Conservation (phyloP, 2,797 vertebrate species). For the Bradypodion ventrale region DNA sequence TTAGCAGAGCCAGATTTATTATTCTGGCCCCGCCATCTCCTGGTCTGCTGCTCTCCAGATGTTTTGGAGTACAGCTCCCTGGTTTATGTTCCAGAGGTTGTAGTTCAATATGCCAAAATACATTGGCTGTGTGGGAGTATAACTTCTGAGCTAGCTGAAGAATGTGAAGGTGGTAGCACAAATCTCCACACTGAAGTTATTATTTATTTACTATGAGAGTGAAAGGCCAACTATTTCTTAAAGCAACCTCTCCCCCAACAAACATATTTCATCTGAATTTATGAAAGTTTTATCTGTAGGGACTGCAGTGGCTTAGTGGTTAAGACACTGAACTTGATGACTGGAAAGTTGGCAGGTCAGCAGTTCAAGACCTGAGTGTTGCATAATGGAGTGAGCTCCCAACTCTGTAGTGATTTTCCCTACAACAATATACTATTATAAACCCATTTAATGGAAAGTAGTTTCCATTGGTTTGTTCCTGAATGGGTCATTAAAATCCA, state of each 20-base stretch:
- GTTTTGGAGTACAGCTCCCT: not conserved
- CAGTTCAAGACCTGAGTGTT: too few relatives aligned
- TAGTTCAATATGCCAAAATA: not conserved
- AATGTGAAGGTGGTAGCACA: not conserved
- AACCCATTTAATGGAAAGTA: too few relatives aligned
- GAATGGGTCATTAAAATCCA: not conserved
- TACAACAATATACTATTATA: too few relatives aligned
- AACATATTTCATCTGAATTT: not conserved
- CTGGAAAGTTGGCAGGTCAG: too few relatives aligned
- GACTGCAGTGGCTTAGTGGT: too few relatives aligned
- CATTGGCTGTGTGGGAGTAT: not conserved
- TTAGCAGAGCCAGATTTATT: not conserved
- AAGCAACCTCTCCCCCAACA: not conserved
- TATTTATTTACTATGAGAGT: not conserved
- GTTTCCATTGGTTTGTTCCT: not conserved
- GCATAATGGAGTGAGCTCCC: too few relatives aligned
- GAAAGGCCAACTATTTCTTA: too few relatives aligned
- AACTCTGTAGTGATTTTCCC: too few relatives aligned
- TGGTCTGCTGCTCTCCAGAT: not conserved
- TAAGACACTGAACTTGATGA: too few relatives aligned
- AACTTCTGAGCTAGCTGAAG: too few relatives aligned
- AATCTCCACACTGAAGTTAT: not conserved
- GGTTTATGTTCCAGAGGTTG: not conserved
- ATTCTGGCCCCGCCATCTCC: not conserved
- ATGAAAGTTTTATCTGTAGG: not conserved